Evolutionary conservation across 2,888 invertebrate genomes (phyloP).

Genomic region (Cephalotes varians): DNA sequence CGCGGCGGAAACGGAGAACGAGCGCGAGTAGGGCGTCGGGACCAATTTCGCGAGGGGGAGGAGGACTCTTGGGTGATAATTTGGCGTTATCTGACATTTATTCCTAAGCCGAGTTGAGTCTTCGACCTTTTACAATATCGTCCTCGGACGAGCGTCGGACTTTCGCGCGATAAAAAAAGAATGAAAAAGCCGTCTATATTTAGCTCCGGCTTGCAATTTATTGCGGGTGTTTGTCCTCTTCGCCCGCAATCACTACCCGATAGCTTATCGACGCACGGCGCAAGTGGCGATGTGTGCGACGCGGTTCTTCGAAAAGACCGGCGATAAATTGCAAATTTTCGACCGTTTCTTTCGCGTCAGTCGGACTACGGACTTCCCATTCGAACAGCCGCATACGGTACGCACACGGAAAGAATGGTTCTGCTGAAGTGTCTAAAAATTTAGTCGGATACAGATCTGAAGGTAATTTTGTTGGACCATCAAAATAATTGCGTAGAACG

Average conservation of each 20-base stretch:
- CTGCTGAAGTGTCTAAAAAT: too few species aligned
- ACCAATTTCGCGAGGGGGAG: background rate
- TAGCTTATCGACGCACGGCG: slow-evolving; percentile 57
- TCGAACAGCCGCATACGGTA: background rate
- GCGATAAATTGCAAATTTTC: slow-evolving; percentile 61
- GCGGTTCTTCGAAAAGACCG: slow-evolving; percentile 39
- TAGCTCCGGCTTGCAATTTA: slow-evolving; percentile 2
- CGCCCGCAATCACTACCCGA: slow-evolving; percentile 46
- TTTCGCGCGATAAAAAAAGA: slow-evolving; percentile 6
- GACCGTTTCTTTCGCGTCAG: slow-evolving; percentile 27
- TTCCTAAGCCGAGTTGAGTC: background rate
- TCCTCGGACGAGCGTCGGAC: background rate
- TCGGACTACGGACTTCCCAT: background rate
- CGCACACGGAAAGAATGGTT: too few species aligned
- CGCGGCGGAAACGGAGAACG: background rate
- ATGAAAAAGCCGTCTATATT: background rate
- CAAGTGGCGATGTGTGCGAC: slow-evolving; percentile 42
- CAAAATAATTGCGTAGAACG: too few species aligned
- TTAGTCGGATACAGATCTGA: too few species aligned
- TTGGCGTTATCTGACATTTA: background rate
- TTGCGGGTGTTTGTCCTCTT: slow-evolving; percentile 29
- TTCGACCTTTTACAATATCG: background rate
- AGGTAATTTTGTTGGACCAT: too few species aligned
- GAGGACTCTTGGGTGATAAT: background rate
- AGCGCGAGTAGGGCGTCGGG: background rate